phyloP scores from a whole-genome alignment of 1,140 invertebrate species.

The Drosophila kanapiae region DNA sequence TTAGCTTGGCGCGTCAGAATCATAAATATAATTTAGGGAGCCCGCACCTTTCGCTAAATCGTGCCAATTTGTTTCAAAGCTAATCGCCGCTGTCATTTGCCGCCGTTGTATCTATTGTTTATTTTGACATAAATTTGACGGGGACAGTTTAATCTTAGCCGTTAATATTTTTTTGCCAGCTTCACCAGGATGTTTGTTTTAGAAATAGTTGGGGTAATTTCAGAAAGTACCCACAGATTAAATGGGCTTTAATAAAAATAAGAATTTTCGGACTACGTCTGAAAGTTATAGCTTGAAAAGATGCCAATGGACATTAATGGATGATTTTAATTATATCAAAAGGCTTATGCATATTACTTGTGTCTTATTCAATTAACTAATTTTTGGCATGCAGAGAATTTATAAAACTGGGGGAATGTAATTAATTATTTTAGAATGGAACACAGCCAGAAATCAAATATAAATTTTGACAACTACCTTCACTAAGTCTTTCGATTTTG shows the following conservation, averaged over 20 bases:
- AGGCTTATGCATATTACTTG: not conserved
- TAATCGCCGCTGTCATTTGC: constrained; percentile 67
- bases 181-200: constrained; percentile 20
- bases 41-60: constrained; percentile 28
- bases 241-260: not conserved
- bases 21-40: constrained; percentile 41
- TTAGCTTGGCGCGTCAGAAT: constrained; percentile 39
- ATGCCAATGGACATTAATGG: constrained; percentile 1
- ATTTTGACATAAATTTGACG: constrained; percentile 73
- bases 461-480: not conserved
- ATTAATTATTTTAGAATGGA: not conserved
- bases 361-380: not conserved
- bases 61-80: constrained; percentile 62
- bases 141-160: constrained; percentile 70
- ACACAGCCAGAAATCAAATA: not conserved
- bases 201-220: constrained; percentile 38
- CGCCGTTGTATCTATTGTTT: constrained; percentile 65
- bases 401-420: not conserved
- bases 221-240: constrained; percentile 13
- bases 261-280: not conserved
- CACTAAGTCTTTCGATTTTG: not conserved
- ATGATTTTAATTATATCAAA: not conserved
- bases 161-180: constrained; percentile 37
- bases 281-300: constrained; percentile 6
- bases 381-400: not conserved